Conservation (phyloP, 2,888 invertebrate genomes). For the Oscheius onirici region DNA sequence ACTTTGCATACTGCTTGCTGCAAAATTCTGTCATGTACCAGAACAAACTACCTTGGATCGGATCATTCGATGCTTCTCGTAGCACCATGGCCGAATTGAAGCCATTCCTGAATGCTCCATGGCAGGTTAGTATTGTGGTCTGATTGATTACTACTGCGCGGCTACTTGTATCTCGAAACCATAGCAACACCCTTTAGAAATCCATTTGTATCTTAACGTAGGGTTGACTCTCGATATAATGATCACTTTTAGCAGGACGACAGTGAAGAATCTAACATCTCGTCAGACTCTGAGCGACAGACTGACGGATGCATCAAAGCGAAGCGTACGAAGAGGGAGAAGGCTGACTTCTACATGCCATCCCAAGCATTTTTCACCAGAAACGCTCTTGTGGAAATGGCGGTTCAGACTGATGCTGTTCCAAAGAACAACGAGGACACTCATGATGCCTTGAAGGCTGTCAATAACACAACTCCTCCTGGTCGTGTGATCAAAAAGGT, state of each 20-base stretch:
- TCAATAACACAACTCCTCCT: background rate
- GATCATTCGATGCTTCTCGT: too few relatives aligned
- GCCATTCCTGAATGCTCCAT: too few relatives aligned
- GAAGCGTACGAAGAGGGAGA: constrained; percentile 29
- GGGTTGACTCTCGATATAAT: too few relatives aligned
- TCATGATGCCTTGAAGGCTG: background rate
- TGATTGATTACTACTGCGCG: background rate
- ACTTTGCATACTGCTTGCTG: too few relatives aligned
- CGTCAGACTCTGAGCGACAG: constrained; percentile 36
- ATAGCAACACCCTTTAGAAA: too few relatives aligned
- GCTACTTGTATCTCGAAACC: constrained; percentile 1
- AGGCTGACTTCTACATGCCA: background rate
- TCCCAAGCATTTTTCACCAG: background rate
- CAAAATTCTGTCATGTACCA: too few relatives aligned
- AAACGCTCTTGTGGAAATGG: constrained; percentile 18
- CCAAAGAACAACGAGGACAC: background rate
- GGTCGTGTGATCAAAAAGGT: constrained; percentile 8
- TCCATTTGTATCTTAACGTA: too few relatives aligned
- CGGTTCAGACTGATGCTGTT: constrained; percentile 23
- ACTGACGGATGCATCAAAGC: constrained; percentile 38
- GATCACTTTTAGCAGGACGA: background rate
- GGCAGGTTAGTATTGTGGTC: too few relatives aligned
- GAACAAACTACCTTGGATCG: too few relatives aligned
- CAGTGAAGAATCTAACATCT: constrained; percentile 1
- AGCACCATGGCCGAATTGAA: too few relatives aligned